These are phyloP conservation scores for Ferrisia virgata DNA, from an alignment of 2,888 invertebrate species.

Conservation along the genomic window DNA sequence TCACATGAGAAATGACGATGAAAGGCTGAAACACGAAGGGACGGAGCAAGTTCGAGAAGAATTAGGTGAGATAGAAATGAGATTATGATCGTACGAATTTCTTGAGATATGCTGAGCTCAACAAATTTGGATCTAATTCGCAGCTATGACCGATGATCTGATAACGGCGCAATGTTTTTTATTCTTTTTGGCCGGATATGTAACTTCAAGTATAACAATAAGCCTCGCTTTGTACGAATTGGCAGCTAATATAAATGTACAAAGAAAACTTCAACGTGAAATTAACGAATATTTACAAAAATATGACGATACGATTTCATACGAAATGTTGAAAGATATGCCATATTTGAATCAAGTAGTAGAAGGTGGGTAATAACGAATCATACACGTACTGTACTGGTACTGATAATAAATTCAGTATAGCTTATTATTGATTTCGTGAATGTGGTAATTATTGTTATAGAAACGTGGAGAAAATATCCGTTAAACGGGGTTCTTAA, in stretches of 20 bases:
- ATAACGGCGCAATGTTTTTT: constrained; percentile 57
- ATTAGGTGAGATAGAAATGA: background rate
- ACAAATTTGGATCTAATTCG: background rate
- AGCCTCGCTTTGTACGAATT: constrained; percentile 57
- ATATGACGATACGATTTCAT: constrained; percentile 54
- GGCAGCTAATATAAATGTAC: constrained; percentile 55
- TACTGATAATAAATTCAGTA: too few relatives aligned
- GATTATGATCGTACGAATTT: too few relatives aligned
- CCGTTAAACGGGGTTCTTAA: constrained; percentile 51
- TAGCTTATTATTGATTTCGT: too few relatives aligned
- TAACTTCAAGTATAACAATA: constrained; percentile 57
- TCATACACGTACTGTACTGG: too few relatives aligned
- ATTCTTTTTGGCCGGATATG: constrained; percentile 59
- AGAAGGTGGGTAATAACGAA: too few relatives aligned
- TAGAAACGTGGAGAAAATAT: constrained; percentile 53
- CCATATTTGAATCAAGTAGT: constrained; percentile 56
- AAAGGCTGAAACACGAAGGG: too few relatives aligned
- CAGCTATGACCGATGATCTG: constrained; percentile 56
- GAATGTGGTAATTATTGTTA: too few relatives aligned
- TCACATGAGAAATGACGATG: background rate
- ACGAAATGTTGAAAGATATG: constrained; percentile 56
- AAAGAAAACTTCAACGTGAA: constrained; percentile 54
- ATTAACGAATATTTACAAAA: constrained; percentile 53
- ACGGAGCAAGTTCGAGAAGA: too few relatives aligned
- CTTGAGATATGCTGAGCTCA: too few relatives aligned